Evolutionary conservation across 1,140 invertebrate genomes (phyloP).

Genomic region (Scylla paramamosain): DNA sequence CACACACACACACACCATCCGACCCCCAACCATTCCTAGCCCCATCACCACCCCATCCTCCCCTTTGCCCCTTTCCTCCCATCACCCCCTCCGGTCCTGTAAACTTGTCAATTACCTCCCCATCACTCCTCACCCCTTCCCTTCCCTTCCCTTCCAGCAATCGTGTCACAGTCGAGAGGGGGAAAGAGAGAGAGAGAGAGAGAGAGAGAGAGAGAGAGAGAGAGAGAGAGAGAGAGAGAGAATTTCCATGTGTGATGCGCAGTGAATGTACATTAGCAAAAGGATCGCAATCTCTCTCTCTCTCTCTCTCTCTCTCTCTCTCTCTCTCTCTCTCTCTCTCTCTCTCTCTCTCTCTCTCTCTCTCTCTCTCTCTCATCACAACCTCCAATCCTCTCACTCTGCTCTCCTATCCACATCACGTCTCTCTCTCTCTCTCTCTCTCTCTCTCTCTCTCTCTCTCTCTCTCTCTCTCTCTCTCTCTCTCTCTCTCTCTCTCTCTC

Average conservation of each 20-base stretch:
- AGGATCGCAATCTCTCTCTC: neutral
- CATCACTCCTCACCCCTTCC: no score
- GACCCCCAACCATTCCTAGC: no score
- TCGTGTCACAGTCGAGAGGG: neutral
- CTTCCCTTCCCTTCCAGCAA: no score
- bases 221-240: neutral
- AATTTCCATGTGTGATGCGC: neutral
- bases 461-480: constrained; percentile 6
- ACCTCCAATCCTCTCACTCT: neutral
- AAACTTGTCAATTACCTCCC: no score
- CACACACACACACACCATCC: no score
- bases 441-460: constrained; percentile 16
- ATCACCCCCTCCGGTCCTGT: no score
- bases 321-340: constrained; percentile 33
- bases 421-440: constrained; percentile 33
- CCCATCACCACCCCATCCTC: no score
- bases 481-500: constrained; percentile 33
- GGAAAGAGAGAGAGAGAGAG: constrained; percentile 37
- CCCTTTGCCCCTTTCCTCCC: no score
- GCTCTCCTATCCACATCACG: neutral
- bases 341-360: constrained; percentile 36
- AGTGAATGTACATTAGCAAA: neutral
- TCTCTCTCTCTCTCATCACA: neutral
- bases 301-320: neutral
- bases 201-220: constrained; percentile 30